phyloP scores from a whole-genome alignment of 2,797 vertebrate species.

The Pelobates cultripes region DNA sequence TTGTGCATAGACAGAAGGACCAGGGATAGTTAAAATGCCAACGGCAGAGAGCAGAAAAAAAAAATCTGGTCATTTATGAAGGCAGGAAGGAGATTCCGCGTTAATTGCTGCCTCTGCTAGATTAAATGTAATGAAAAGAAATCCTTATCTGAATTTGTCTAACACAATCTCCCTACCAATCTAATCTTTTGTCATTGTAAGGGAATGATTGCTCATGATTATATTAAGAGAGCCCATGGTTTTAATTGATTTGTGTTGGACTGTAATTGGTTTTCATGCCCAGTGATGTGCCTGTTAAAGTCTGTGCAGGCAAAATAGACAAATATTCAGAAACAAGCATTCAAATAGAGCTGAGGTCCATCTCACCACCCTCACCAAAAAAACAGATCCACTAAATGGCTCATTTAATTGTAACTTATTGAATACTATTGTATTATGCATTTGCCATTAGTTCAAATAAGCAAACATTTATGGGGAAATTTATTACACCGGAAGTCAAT shows the following conservation, averaged over 20 bases:
- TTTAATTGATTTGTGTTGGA: constrained; percentile 3
- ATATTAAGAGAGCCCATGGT: not conserved
- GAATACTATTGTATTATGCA: too few relatives aligned
- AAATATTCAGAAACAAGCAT: not conserved
- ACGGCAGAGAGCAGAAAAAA: constrained; percentile 40
- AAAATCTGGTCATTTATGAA: constrained; percentile 39
- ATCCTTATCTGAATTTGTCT: constrained; percentile 17
- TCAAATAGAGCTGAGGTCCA: not conserved
- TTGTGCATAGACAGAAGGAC: constrained; percentile 45
- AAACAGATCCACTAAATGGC: too few relatives aligned
- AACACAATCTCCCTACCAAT: not conserved
- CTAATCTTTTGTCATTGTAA: constrained; percentile 12
- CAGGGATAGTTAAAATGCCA: constrained; percentile 48
- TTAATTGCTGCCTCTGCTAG: constrained; percentile 38
- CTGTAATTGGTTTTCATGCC: constrained; percentile 13
- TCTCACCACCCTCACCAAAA: too few relatives aligned
- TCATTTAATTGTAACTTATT: too few relatives aligned
- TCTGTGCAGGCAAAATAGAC: not conserved
- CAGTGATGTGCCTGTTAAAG: constrained; percentile 1
- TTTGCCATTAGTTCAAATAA: too few relatives aligned
- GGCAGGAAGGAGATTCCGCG: constrained; percentile 18
- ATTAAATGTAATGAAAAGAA: constrained; percentile 29
- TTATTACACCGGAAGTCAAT: too few relatives aligned
- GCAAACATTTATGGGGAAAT: too few relatives aligned
- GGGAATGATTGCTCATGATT: constrained; percentile 5